These are phyloP conservation scores for Calliphora vicina DNA, from an alignment of 1,140 invertebrate species.

Conservation along the genomic window DNA sequence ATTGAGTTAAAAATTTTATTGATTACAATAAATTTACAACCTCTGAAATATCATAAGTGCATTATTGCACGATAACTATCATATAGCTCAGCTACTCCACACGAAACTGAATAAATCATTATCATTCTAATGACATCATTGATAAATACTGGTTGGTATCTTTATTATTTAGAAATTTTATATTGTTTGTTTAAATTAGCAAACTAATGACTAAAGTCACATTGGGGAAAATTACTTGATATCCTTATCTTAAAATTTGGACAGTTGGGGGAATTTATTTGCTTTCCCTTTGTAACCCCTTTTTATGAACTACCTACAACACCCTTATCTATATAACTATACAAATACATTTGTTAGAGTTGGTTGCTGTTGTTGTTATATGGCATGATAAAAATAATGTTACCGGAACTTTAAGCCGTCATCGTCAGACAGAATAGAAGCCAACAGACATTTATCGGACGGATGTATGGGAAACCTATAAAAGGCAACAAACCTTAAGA, in stretches of 20 bases:
- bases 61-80: no score
- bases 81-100: no score
- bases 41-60: no score
- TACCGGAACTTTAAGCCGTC: conserved; percentile 19
- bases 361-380: background rate
- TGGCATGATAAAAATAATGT: background rate
- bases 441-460: background rate
- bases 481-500: background rate
- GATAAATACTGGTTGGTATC: no score
- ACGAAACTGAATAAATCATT: no score
- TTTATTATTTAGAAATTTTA: background rate
- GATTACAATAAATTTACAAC: no score
- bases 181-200: background rate
- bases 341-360: background rate
- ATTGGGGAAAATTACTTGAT: background rate
- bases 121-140: no score
- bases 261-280: background rate
- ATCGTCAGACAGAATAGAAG: background rate
- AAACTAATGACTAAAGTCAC: background rate
- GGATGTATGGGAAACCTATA: conserved; percentile 15
- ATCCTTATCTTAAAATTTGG: background rate
- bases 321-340: background rate
- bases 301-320: background rate
- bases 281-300: background rate
- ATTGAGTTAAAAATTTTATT: no score